These are phyloP conservation scores for Muraenolepis orangiensis DNA, from an alignment of 2,797 vertebrate genomes.

Conservation along the genomic window DNA sequence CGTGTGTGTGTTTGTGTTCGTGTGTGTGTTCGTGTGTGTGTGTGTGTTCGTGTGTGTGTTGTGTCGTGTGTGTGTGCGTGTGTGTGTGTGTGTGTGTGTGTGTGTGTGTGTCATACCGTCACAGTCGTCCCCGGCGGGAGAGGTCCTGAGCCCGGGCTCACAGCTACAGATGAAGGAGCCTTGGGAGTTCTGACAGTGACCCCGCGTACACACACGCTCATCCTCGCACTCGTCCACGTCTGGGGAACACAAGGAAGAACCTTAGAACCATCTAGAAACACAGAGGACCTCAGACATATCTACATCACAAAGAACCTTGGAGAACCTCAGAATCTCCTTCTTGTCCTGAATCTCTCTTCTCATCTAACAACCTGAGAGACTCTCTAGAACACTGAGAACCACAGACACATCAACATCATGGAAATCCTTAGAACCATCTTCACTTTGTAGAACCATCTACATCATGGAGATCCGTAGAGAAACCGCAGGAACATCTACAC, in stretches of 20 bases:
- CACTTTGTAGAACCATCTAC: neutral
- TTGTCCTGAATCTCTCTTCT: too few relatives aligned
- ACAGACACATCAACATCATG: neutral
- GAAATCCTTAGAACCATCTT: neutral
- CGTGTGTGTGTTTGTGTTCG: neutral
- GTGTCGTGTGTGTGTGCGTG: neutral
- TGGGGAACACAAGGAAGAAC: constrained; percentile 43
- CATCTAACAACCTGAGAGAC: neutral
- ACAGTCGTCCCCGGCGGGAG: constrained; percentile 81
- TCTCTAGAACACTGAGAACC: neutral
- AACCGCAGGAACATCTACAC: neutral
- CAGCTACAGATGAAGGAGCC: constrained; percentile 90
- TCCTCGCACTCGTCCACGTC: constrained; percentile 91
- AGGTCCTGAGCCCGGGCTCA: constrained; percentile 78
- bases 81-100: neutral
- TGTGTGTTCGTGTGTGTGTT: neutral
- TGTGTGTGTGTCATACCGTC: constrained; percentile 73
- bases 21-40: neutral
- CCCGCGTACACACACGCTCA: constrained; percentile 76
- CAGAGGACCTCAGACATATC: neutral
- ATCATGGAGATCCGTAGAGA: neutral
- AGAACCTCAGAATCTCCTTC: neutral
- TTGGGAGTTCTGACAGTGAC: constrained; percentile 87
- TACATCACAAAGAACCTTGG: neutral
- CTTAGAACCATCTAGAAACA: too few relatives aligned